Percentiles rank a stretch among this genome's conserved stretches.
These are phyloP conservation scores for Xanthia togata DNA, from an alignment of 2,888 invertebrate genomes.

Conservation along the genomic window DNA sequence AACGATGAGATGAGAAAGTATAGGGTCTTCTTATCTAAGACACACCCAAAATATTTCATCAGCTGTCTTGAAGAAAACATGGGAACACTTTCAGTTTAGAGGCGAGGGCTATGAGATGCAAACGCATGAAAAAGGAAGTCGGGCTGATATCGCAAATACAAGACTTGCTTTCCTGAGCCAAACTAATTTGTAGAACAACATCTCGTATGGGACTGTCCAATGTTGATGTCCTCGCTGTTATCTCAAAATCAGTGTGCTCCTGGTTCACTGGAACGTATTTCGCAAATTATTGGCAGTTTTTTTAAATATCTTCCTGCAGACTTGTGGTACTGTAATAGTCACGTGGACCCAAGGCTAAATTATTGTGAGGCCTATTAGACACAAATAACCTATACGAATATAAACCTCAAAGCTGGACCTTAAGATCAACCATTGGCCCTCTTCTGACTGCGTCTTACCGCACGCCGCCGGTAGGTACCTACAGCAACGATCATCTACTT, in stretches of 20 bases:
- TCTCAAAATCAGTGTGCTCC: background rate
- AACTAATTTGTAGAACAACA: background rate
- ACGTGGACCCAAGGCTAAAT: background rate
- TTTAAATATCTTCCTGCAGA: background rate
- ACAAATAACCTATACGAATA: background rate
- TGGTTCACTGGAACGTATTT: background rate
- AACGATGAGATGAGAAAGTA: background rate
- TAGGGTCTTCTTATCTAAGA: background rate
- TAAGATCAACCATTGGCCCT: background rate
- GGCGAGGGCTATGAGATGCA: background rate
- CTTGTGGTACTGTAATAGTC: background rate
- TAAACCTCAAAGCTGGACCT: background rate
- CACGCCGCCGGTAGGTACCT: background rate
- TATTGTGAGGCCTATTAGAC: background rate
- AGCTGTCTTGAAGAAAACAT: slow-evolving; percentile 8
- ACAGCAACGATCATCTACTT: background rate
- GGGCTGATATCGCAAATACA: background rate
- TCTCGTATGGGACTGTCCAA: background rate
- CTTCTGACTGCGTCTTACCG: background rate
- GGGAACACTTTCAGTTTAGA: background rate
- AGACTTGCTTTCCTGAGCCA: background rate
- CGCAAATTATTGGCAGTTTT: background rate
- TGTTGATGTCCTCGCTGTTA: too few relatives aligned
- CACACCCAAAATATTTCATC: background rate
- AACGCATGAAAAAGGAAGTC: background rate